Percentiles rank a stretch among this genome's conserved stretches.
These are phyloP conservation scores for Xylocopa sonorina DNA, from an alignment of 1,140 invertebrate species.

Conservation along the genomic window DNA sequence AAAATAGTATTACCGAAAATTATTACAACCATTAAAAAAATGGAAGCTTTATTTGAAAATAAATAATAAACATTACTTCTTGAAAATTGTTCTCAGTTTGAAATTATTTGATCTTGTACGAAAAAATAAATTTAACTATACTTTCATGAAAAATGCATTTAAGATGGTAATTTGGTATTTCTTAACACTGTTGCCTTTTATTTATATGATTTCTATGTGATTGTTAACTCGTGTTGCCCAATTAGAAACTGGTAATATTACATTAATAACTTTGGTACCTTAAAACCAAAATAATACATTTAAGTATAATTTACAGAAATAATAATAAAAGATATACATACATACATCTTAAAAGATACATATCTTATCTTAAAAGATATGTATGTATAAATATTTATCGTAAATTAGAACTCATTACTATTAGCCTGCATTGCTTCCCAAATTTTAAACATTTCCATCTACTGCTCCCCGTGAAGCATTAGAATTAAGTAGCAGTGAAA, in stretches of 20 bases:
- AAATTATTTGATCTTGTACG: neutral
- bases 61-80: neutral
- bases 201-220: constrained; percentile 17
- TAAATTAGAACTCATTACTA: constrained; percentile 23
- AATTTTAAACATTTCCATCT: constrained; percentile 58
- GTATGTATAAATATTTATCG: constrained; percentile 44
- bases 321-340: neutral
- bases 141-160: constrained; percentile 12
- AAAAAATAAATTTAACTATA: neutral
- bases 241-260: constrained; percentile 6
- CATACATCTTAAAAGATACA: too few species aligned
- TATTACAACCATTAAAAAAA: neutral
- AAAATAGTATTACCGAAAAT: neutral
- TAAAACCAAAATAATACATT: constrained; percentile 13
- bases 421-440: constrained; percentile 2
- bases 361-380: too few species aligned
- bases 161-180: constrained; percentile 26
- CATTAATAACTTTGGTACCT: constrained; percentile 10
- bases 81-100: neutral
- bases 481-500: constrained; percentile 65
- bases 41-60: constrained; percentile 26
- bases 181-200: neutral
- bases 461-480: constrained; percentile 53
- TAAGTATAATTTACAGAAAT: constrained; percentile 1
- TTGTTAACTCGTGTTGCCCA: constrained; percentile 17